Evolutionary conservation across 2,797 vertebrate species (phyloP), one percentile per base, ranked within the genome.

Genomic region (Chaunax sp.): DNA sequence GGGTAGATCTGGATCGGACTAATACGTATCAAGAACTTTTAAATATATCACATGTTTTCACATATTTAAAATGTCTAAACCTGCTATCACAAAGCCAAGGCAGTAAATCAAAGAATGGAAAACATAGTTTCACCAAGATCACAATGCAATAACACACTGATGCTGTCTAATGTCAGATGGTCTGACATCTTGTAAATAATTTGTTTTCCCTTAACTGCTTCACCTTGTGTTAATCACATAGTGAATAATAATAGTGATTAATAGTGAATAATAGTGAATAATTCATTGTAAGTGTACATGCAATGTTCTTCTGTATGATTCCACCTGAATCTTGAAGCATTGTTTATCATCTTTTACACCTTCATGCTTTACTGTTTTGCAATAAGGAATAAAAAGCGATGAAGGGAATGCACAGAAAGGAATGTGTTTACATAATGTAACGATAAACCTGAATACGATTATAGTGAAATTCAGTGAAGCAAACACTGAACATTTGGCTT

Each of bases 381-480:
- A 8, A 35, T 28, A 15, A 23, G 30, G 30, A 30, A 49, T n/a
- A 64, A 19, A 28, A 18, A 28, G 12, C 0, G 9, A 22, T 49
- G n/a, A 13, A 46, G 22, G 33, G 25, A 20, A 3, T 16, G 23
- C n/a, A n/a, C n/a, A n/a, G 44, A 43, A 4, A 47, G 46, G 62
- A 70, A 38, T 20, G 35, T 44, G 71, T 71, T 60, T 53, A 50
- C 20, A 12, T 15, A 22, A 15, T 26, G 33, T n/a, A 25, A 60
- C 2, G 10, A 50, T 46, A 68, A 64, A 35, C 33, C 19, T 5
- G 16, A 18, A 54, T 11, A 28, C 26, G 46, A 41, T 59, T 6
- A 54, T 22, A 51, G 63, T n/a, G 54, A 46, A 72, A 66, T 26
- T 14, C 9, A 25, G 46, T 12, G 4, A 2, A 45, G 37, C 30